A percentile compares a stretch with the other conserved stretches of the same genome.
phyloP scores from a whole-genome alignment of 2,113 vertebrate genomes.

The Thymallus thymallus region DNA sequence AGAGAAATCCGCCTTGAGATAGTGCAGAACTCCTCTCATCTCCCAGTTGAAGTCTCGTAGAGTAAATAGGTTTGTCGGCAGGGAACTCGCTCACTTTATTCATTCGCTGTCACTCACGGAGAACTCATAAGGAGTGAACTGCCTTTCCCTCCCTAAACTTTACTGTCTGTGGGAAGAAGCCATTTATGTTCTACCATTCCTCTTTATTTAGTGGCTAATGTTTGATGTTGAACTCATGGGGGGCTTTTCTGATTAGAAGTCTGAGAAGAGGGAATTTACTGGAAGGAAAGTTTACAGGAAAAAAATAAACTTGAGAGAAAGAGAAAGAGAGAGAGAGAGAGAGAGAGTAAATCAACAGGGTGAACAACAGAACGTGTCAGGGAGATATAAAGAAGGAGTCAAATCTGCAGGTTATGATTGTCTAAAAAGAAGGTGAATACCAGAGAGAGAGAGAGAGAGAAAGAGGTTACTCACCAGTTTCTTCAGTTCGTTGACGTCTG shows the following conservation, averaged over 20 bases:
- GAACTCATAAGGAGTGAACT: conserved; percentile 8
- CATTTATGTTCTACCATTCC: conserved; percentile 50
- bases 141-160: conserved; percentile 33
- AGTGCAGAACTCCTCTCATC: conserved; percentile 49
- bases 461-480: conserved; percentile 64
- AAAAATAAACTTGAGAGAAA: not conserved
- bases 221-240: conserved; percentile 25
- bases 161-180: conserved; percentile 58
- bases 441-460: conserved; percentile 11
- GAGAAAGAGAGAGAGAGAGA: not conserved
- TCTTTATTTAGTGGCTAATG: conserved; percentile 58
- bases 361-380: not conserved
- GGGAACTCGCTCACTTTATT: conserved; percentile 51
- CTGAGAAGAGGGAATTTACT: not conserved
- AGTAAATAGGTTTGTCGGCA: conserved; percentile 69
- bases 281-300: conserved; percentile 18
- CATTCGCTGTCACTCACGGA: conserved; percentile 29
- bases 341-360: conserved; percentile 30
- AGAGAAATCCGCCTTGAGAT: conserved; percentile 40
- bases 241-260: conserved; percentile 18
- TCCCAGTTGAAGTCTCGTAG: conserved; percentile 35
- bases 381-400: no score
- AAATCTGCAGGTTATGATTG: no score
- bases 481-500: conserved; percentile 57
- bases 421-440: no score